Evolutionary conservation across 2,113 vertebrate species (phyloP).

Genomic region (Seriola quinqueradiata): DNA sequence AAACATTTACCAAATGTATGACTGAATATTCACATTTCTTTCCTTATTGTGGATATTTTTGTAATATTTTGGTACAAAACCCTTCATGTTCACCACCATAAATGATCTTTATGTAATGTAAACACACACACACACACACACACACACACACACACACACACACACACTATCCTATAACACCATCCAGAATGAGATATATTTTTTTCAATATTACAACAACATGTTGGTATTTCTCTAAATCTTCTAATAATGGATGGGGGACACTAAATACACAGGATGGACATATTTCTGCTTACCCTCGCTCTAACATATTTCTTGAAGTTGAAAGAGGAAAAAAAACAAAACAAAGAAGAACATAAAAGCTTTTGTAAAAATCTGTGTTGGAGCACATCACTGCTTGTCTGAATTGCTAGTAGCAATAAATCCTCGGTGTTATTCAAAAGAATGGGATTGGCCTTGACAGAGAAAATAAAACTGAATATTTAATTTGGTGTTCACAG

Average conservation of each 20-base stretch:
- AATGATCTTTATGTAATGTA: constrained; percentile 24
- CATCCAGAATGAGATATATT: not conserved
- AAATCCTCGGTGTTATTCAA: constrained; percentile 16
- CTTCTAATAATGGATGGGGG: constrained; percentile 21
- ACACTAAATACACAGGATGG: constrained; percentile 44
- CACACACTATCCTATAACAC: not conserved
- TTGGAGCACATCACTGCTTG: constrained; percentile 6
- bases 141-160: constrained; percentile 26
- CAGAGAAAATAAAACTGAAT: constrained; percentile 28
- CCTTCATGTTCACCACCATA: constrained; percentile 15
- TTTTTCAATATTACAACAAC: not conserved
- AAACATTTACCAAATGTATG: too few relatives aligned
- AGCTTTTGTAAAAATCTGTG: constrained; percentile 29
- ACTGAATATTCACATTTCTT: not conserved
- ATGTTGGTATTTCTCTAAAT: constrained; percentile 14
- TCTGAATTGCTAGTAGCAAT: constrained; percentile 3
- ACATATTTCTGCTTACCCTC: constrained; percentile 84
- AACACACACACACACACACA: too few relatives aligned
- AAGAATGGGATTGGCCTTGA: constrained; percentile 10
- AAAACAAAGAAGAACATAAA: constrained; percentile 43
- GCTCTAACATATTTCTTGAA: constrained; percentile 92
- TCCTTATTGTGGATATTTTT: constrained; percentile 60
- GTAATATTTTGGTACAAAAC: constrained; percentile 53
- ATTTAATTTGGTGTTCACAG: constrained; percentile 30
- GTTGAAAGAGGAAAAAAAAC: constrained; percentile 66